Conservation (phyloP, 2,113 vertebrate genomes). For the Solea solea region DNA sequence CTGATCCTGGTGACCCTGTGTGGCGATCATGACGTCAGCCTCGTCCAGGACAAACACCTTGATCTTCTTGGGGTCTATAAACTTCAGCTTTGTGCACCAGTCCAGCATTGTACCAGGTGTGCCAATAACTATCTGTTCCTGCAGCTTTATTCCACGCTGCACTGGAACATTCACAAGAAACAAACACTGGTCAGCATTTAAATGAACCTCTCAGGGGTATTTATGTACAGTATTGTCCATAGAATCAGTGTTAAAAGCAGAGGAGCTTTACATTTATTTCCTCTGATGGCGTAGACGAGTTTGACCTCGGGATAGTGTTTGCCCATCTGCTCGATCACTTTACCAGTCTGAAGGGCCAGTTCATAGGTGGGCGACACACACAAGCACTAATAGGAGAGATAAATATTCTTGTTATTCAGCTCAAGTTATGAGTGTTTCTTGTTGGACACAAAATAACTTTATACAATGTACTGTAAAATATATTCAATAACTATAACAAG, state of each 20-base stretch:
- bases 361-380: conserved; percentile 98
- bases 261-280: conserved; percentile 92
- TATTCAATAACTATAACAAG: too few species aligned
- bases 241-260: neutral
- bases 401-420: neutral
- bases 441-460: too few species aligned
- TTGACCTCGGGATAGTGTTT: conserved; percentile 91
- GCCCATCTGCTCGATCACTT: conserved; percentile 99
- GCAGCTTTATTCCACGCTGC: conserved; percentile 89
- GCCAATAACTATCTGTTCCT: conserved; percentile 97
- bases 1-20: conserved; percentile 98
- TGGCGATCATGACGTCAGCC: conserved; percentile 98
- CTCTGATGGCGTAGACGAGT: conserved; percentile 93
- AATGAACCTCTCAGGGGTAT: neutral
- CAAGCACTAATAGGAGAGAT: conserved; percentile 83
- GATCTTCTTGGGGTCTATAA: conserved; percentile 96
- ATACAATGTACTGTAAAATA: too few species aligned
- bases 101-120: conserved; percentile 95
- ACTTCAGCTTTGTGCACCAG: conserved; percentile 95
- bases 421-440: neutral
- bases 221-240: neutral
- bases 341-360: conserved; percentile 95
- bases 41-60: conserved; percentile 96
- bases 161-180: conserved; percentile 78
- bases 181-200: neutral